Percentiles rank a stretch among this genome's conserved stretches.
These are phyloP conservation scores for Brachionichthys hirsutus DNA, from an alignment of 2,113 vertebrate species.

Conservation along the genomic window DNA sequence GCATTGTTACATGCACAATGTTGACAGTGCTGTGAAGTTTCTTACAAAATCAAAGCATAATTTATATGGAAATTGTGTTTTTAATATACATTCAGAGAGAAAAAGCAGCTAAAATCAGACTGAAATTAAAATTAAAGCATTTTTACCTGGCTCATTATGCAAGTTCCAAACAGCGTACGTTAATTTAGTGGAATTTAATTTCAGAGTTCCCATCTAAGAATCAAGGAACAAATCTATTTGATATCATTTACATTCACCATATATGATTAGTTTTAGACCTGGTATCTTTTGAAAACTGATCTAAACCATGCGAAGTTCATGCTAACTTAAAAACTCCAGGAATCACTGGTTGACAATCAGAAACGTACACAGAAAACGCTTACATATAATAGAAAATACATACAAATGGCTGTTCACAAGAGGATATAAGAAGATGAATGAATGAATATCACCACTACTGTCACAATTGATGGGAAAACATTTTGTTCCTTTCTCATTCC, in stretches of 20 bases:
- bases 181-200: background rate
- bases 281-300: no score
- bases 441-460: background rate
- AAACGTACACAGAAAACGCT: no score
- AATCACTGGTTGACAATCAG: no score
- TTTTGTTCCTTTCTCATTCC: conserved; percentile 1
- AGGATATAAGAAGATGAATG: background rate
- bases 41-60: background rate
- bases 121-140: background rate
- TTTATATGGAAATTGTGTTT: background rate
- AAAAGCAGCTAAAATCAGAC: conserved; percentile 3
- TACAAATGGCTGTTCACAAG: background rate
- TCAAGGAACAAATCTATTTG: no score
- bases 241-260: no score
- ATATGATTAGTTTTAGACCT: no score
- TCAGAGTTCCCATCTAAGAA: no score
- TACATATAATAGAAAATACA: conserved; percentile 2
- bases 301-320: no score
- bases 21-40: conserved; percentile 18
- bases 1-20: conserved; percentile 9
- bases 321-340: no score
- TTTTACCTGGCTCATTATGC: no score
- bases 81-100: background rate
- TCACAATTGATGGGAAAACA: conserved; percentile 6
- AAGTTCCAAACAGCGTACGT: background rate